These are phyloP conservation scores for Dysmachus trigonus DNA, from an alignment of 2,888 invertebrate genomes.

Conservation along the genomic window DNA sequence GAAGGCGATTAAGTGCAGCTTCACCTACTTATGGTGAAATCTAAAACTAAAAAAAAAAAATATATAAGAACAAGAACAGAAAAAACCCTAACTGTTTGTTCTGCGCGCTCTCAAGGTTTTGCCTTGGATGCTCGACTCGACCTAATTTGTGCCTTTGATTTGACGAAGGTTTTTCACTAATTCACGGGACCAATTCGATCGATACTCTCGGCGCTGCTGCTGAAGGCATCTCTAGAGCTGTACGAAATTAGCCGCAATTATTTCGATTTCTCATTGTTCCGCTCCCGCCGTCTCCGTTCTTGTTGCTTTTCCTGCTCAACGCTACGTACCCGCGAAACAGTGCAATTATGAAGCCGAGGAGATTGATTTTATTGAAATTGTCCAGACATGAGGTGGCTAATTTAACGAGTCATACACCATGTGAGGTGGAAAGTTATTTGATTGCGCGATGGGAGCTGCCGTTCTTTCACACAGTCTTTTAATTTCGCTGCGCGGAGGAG, in stretches of 20 bases:
- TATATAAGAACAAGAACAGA: not conserved
- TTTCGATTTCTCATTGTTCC: not conserved
- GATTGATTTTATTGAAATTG: not conserved
- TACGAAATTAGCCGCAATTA: not conserved
- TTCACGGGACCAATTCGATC: not conserved
- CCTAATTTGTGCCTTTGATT: not conserved
- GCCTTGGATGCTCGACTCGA: not conserved
- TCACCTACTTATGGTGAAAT: not conserved
- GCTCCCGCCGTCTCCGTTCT: not conserved
- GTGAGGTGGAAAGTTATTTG: not conserved
- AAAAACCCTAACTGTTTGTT: not conserved
- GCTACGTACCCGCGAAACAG: not conserved
- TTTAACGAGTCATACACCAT: not conserved
- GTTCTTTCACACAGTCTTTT: not conserved
- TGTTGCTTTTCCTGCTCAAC: not conserved
- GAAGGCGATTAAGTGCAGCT: conserved; percentile 19
- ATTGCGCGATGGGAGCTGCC: not conserved
- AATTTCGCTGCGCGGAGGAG: not conserved
- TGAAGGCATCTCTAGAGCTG: not conserved
- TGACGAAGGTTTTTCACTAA: not conserved
- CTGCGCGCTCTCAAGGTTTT: not conserved
- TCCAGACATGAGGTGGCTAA: not conserved
- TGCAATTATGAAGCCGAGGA: not conserved
- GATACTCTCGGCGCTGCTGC: not conserved
- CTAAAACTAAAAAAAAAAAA: not conserved